phyloP scores from a whole-genome alignment of 2,888 invertebrate species.

The Eudemis profundana region DNA sequence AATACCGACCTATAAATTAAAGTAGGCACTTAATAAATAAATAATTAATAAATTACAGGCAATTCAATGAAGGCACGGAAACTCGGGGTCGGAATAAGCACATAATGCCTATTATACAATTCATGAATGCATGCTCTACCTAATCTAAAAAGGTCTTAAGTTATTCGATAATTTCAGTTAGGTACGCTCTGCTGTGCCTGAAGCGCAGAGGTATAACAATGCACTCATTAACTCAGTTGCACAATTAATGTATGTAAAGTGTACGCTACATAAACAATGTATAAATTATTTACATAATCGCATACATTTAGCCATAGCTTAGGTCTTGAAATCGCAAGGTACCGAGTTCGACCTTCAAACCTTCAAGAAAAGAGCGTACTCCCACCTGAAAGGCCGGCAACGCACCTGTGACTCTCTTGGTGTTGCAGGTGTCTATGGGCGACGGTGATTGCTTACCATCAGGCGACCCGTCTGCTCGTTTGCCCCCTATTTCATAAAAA shows the following conservation, averaged over 20 bases:
- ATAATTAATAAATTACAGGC: neutral
- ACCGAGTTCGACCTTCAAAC: too few relatives aligned
- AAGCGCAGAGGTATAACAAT: neutral
- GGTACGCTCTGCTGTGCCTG: neutral
- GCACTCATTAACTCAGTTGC: slow-evolving; percentile 5
- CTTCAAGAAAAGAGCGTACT: too few relatives aligned
- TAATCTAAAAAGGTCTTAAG: neutral
- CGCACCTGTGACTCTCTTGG: too few relatives aligned
- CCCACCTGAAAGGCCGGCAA: too few relatives aligned
- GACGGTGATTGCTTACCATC: too few relatives aligned
- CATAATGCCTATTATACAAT: slow-evolving; percentile 28
- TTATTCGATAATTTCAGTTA: neutral
- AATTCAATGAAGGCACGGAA: slow-evolving; percentile 10
- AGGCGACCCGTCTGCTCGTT: too few relatives aligned
- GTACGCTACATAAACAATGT: neutral
- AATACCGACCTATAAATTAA: neutral
- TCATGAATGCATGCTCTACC: slow-evolving; percentile 7
- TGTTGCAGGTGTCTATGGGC: too few relatives aligned
- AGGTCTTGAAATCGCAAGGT: too few relatives aligned
- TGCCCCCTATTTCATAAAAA: too few relatives aligned
- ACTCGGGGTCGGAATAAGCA: slow-evolving; percentile 31
- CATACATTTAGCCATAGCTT: too few relatives aligned
- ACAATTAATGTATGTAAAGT: slow-evolving; percentile 20
- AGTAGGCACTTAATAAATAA: neutral
- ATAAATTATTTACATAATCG: neutral